phyloP scores from a whole-genome alignment of 1,140 invertebrate genomes.

The Aethina tumida region DNA sequence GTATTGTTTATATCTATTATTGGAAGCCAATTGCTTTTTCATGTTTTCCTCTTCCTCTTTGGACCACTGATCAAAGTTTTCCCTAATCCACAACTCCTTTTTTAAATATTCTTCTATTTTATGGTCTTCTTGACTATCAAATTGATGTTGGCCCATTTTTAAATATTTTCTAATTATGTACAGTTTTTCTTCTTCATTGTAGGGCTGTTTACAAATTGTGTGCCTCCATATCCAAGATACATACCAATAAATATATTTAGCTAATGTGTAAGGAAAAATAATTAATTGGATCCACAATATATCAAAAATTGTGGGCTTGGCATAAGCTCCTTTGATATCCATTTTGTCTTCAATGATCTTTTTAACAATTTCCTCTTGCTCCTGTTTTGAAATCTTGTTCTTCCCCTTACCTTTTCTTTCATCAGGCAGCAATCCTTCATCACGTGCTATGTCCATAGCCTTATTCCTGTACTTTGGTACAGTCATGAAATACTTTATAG shows the following conservation, averaged over 20 bases:
- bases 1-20: slow-evolving; percentile 68
- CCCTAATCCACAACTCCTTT: slow-evolving; percentile 70
- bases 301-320: slow-evolving; percentile 64
- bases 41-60: slow-evolving; percentile 69
- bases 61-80: slow-evolving; percentile 73
- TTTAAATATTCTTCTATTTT: slow-evolving; percentile 65
- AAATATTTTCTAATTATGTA: slow-evolving; percentile 74
- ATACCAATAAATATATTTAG: slow-evolving; percentile 63
- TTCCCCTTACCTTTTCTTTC: slow-evolving; percentile 38
- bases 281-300: slow-evolving; percentile 76
- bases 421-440: slow-evolving; percentile 53
- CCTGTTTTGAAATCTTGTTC: slow-evolving; percentile 68
- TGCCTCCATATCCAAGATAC: slow-evolving; percentile 72
- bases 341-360: slow-evolving; percentile 81
- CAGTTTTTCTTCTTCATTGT: slow-evolving; percentile 71
- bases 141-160: slow-evolving; percentile 57
- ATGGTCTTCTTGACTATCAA: slow-evolving; percentile 60
- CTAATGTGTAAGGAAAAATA: slow-evolving; percentile 62
- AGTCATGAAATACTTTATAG: slow-evolving; percentile 76
- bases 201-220: slow-evolving; percentile 61
- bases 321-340: slow-evolving; percentile 83
- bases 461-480: slow-evolving; percentile 79
- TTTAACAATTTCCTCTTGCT: slow-evolving; percentile 60
- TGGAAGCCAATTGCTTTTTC: slow-evolving; percentile 69
- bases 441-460: slow-evolving; percentile 72